Percentiles rank a stretch among this genome's conserved stretches.
These are phyloP conservation scores for Nephrotoma flavescens DNA, from an alignment of 2,888 invertebrate genomes.

Conservation along the genomic window DNA sequence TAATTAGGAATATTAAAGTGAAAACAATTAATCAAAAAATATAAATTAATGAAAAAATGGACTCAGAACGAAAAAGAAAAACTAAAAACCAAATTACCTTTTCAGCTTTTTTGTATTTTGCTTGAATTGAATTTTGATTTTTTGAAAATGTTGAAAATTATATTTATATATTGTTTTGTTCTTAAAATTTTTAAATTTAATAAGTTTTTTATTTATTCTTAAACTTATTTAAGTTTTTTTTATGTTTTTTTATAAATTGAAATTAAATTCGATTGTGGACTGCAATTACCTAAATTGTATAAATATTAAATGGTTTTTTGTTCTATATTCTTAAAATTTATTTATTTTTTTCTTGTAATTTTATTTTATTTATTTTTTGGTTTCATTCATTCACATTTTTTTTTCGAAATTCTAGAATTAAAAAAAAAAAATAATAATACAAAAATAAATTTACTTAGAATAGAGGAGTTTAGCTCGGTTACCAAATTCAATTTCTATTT, in stretches of 20 bases:
- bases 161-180: neutral
- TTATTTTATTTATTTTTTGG: neutral
- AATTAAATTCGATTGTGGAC: constrained; percentile 11
- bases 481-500: neutral
- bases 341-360: neutral
- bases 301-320: constrained; percentile 1
- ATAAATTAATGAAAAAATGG: neutral
- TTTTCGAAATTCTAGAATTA: neutral
- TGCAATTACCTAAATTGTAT: constrained; percentile 7
- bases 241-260: constrained; percentile 10
- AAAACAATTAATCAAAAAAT: neutral
- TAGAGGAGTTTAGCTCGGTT: neutral
- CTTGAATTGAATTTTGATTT: neutral
- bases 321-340: neutral
- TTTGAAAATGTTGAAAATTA: neutral
- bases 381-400: neutral
- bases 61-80: neutral
- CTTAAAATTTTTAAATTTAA: neutral
- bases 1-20: constrained; percentile 16
- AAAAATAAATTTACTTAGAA: neutral
- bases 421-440: neutral
- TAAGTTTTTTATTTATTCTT: neutral
- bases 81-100: neutral
- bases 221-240: constrained; percentile 30
- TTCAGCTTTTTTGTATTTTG: neutral